phyloP scores from a whole-genome alignment of 1,140 invertebrate species.

The Bombus vancouverensis region DNA sequence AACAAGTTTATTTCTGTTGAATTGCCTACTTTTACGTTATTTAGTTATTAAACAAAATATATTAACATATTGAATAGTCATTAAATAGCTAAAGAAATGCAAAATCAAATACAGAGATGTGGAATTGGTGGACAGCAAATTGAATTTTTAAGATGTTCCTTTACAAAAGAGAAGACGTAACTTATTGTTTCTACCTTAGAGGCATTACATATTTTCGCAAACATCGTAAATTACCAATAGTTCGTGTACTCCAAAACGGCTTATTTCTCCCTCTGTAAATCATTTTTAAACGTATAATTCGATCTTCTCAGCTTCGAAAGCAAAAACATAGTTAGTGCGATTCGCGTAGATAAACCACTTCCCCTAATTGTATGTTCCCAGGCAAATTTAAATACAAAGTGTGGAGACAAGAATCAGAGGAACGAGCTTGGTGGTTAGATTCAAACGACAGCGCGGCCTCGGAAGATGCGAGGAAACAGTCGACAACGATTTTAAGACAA shows the following conservation, averaged over 20 bases:
- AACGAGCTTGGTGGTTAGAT: conserved; percentile 78
- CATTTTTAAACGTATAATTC: background rate
- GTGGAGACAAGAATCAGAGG: conserved; percentile 78
- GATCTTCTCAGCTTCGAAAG: background rate
- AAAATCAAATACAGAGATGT: too few species aligned
- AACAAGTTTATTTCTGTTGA: too few species aligned
- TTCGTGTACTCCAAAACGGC: background rate
- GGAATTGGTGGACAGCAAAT: too few species aligned
- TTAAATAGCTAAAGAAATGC: background rate
- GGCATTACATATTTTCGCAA: background rate
- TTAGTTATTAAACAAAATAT: too few species aligned
- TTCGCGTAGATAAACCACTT: background rate
- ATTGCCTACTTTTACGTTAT: too few species aligned
- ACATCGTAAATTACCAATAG: background rate
- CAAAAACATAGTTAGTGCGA: background rate
- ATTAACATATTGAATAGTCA: background rate
- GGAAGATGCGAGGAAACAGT: conserved; percentile 57
- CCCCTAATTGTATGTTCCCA: conserved; percentile 53
- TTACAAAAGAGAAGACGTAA: background rate
- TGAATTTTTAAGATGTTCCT: background rate
- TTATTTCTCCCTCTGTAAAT: background rate
- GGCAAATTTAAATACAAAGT: conserved; percentile 79
- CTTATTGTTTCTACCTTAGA: background rate
- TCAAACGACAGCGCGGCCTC: conserved; percentile 68
- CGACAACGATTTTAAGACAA: conserved; percentile 54